Conservation (phyloP, 53 echinoderm and acorn worm species). For the Mesocentrotus franciscanus region DNA sequence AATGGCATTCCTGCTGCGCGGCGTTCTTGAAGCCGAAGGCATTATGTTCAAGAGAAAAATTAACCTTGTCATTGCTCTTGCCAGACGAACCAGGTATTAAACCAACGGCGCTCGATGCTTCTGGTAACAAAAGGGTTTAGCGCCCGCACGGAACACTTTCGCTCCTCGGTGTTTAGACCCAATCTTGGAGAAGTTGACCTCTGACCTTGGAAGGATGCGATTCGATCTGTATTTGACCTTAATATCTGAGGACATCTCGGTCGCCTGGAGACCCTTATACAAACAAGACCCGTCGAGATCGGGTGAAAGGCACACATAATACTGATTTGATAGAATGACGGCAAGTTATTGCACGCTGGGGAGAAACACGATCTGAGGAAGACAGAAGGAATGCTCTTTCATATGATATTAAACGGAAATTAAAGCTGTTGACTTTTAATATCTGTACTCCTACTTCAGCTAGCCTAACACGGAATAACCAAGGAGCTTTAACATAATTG, state of each 20-base stretch:
- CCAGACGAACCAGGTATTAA: not conserved
- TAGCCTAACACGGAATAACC: too few relatives aligned
- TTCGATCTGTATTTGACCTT: constrained; percentile 21
- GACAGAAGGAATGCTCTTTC: too few relatives aligned
- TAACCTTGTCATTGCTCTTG: not conserved
- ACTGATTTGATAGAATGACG: constrained; percentile 5
- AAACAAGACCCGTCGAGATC: not conserved
- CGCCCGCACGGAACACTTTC: not conserved
- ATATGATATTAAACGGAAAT: too few relatives aligned
- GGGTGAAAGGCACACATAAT: not conserved
- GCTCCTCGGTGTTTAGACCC: not conserved
- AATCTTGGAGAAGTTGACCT: not conserved
- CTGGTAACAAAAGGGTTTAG: not conserved
- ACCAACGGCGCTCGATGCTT: not conserved
- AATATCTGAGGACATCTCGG: constrained; percentile 24
- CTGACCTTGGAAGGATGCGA: constrained; percentile 25
- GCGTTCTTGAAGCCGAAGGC: not conserved
- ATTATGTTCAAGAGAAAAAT: not conserved
- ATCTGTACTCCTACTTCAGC: too few relatives aligned
- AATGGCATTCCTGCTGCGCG: not conserved
- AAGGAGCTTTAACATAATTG: too few relatives aligned
- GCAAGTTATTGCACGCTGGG: constrained; percentile 1
- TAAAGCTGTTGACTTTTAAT: too few relatives aligned
- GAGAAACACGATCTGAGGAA: not conserved
- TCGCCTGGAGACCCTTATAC: constrained; percentile 17